phyloP scores from a whole-genome alignment of 2,888 invertebrate species.

The Pristionchus entomophagus region DNA sequence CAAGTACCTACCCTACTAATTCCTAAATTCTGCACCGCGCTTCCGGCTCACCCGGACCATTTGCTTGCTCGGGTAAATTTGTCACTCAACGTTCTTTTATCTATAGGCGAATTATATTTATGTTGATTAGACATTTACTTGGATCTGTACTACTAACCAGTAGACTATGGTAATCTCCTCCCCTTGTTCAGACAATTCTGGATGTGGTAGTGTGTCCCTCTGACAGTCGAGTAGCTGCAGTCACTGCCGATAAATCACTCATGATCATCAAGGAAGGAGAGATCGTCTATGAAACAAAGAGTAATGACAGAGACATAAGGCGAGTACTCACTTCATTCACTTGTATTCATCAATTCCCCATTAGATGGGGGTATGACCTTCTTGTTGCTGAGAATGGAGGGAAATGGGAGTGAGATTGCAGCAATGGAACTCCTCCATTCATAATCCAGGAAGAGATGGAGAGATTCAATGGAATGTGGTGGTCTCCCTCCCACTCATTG shows the following conservation, averaged over 20 bases:
- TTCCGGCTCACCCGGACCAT: too few relatives aligned
- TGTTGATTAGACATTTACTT: neutral
- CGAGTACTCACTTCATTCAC: neutral
- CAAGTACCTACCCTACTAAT: too few relatives aligned
- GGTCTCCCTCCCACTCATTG: slow-evolving; percentile 1
- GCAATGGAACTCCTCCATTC: slow-evolving; percentile 40
- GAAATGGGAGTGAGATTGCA: neutral
- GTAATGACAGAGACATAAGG: slow-evolving; percentile 23
- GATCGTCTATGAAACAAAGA: neutral
- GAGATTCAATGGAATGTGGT: slow-evolving; percentile 48
- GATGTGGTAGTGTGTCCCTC: slow-evolving; percentile 43
- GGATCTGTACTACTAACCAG: neutral
- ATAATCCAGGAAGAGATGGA: slow-evolving; percentile 47
- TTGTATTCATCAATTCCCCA: neutral
- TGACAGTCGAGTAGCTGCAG: slow-evolving; percentile 2
- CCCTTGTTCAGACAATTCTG: slow-evolving; percentile 2
- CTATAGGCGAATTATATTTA: neutral
- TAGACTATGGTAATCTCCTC: too few relatives aligned
- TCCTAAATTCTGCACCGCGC: too few relatives aligned
- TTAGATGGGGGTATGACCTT: neutral
- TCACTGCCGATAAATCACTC: slow-evolving; percentile 18
- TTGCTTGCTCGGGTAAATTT: too few relatives aligned
- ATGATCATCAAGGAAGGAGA: slow-evolving; percentile 21
- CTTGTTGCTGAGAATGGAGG: too few relatives aligned
- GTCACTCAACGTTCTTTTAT: neutral